Evolutionary conservation across 2,797 vertebrate species (phyloP), one percentile per base, ranked within the genome.

Genomic region (Masticophis lateralis): DNA sequence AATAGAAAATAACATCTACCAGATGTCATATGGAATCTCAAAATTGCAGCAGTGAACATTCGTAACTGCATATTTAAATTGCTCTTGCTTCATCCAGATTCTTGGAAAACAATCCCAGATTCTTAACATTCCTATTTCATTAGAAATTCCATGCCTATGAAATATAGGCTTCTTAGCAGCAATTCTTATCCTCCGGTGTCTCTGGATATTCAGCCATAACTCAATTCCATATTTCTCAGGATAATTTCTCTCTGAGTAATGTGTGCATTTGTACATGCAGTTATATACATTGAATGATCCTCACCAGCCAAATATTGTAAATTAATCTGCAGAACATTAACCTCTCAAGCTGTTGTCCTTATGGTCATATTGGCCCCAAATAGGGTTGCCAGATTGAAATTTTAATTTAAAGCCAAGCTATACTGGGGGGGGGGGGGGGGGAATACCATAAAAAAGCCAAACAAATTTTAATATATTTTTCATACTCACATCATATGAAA

Each of bases 201-300:
- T 83, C 37, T 25, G 20, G 37, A 43, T 83, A 83, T 83, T 83
- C 20, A 83, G 95, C 88, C 18, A 92, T 53, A 60, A 95, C 90
- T 22, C 7, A 79, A 61, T 91, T 91, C 4, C 55, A 25, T 43
- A 0, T 13, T 93, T 94, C 91, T 94, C 13, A 55, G 91, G 47
- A 13, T 57, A 83, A 25, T 89, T 43, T 89, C 13, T 90, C 32
- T 69, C 59, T 90, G 83, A n/a, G 27, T 13, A 51, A 22, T 47
- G 37, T 83, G 20, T 47, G 20, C 74, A 83, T 47, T 47, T 83
- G 47, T 53, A n/a, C 27, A 37, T 43, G 66, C 7, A 74, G 25
- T 37, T 74, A 83, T 83, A 56, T 37, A 83, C 57, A 20, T 22
- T 59, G 55, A 83, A 83, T 83, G 74, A 16, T n/a, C 43, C 16